Conservation (phyloP, 1,140 invertebrate genomes). For the Aradophagus sp. region DNA sequence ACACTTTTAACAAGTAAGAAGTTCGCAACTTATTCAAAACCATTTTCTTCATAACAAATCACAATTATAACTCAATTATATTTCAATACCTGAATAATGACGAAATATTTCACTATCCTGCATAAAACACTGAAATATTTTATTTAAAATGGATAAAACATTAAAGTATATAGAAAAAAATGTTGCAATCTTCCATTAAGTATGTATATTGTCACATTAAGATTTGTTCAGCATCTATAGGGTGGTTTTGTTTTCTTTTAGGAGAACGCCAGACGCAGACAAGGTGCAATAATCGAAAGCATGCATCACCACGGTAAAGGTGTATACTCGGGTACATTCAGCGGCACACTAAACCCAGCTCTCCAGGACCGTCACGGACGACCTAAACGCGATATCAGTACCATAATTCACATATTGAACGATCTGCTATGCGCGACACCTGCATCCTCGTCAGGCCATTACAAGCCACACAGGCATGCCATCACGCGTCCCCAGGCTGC, state of each 20-base stretch:
- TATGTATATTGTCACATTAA: no score
- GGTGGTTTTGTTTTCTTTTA: slow-evolving; percentile 36
- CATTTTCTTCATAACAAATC: no score
- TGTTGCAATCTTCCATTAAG: no score
- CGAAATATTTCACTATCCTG: no score
- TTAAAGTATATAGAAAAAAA: no score
- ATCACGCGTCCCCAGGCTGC: slow-evolving; percentile 62
- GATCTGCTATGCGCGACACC: slow-evolving; percentile 92
- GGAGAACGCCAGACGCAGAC: slow-evolving; percentile 74
- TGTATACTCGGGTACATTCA: slow-evolving; percentile 88
- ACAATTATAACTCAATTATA: no score
- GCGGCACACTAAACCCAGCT: slow-evolving; percentile 93
- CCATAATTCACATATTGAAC: slow-evolving; percentile 96
- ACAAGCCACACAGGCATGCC: slow-evolving; percentile 69
- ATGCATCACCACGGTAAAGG: slow-evolving; percentile 96
- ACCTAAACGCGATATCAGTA: slow-evolving; percentile 93
- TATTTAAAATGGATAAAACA: no score
- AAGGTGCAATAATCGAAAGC: slow-evolving; percentile 91
- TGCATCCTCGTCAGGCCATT: slow-evolving; percentile 70
- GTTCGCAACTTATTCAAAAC: no score
- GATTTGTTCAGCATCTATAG: slow-evolving; percentile 7
- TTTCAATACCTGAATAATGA: no score
- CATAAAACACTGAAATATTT: no score
- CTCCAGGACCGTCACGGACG: slow-evolving; percentile 92
- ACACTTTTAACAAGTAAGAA: no score